Evolutionary conservation across 2,113 vertebrate species (phyloP).

Genomic region (Bettongia penicillata): DNA sequence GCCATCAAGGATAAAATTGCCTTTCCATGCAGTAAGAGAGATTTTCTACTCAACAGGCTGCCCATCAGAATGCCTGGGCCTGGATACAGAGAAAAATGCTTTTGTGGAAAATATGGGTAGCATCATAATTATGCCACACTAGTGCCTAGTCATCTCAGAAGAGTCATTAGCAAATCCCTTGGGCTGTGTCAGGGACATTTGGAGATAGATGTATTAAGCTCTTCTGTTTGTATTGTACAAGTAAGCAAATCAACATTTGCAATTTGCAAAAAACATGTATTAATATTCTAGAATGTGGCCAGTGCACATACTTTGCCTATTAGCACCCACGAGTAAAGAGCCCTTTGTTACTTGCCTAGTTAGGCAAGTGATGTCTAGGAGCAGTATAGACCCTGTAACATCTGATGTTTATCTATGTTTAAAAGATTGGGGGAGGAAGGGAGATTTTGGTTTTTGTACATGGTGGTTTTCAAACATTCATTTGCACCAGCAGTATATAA

Average conservation of each 20-base stretch:
- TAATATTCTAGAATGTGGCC: not conserved
- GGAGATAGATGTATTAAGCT: slow-evolving; percentile 39
- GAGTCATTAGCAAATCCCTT: slow-evolving; percentile 60
- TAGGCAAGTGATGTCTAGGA: not conserved
- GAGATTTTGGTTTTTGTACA: not conserved
- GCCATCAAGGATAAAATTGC: slow-evolving; percentile 39
- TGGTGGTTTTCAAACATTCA: not conserved
- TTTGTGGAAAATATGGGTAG: slow-evolving; percentile 64
- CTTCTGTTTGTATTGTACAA: slow-evolving; percentile 52
- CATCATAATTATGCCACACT: slow-evolving; percentile 16
- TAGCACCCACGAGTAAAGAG: not conserved
- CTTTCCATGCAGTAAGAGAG: slow-evolving; percentile 14
- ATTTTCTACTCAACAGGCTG: slow-evolving; percentile 36
- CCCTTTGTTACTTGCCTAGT: not conserved
- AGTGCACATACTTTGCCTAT: not conserved
- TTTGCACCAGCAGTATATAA: not conserved
- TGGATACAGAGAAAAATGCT: not conserved
- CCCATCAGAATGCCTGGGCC: slow-evolving; percentile 36
- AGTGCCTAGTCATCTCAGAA: slow-evolving; percentile 55
- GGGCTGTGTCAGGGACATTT: slow-evolving; percentile 55
- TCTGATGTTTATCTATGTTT: not conserved
- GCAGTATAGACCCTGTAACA: rapidly evolving
- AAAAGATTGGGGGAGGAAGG: not conserved
- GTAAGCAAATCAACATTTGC: slow-evolving; percentile 43
- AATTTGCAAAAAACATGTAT: slow-evolving; percentile 59